Percentiles rank a stretch among this genome's conserved stretches.
Conservation (phyloP, 2,113 vertebrate genomes). For the Australoheros scitulus region DNA sequence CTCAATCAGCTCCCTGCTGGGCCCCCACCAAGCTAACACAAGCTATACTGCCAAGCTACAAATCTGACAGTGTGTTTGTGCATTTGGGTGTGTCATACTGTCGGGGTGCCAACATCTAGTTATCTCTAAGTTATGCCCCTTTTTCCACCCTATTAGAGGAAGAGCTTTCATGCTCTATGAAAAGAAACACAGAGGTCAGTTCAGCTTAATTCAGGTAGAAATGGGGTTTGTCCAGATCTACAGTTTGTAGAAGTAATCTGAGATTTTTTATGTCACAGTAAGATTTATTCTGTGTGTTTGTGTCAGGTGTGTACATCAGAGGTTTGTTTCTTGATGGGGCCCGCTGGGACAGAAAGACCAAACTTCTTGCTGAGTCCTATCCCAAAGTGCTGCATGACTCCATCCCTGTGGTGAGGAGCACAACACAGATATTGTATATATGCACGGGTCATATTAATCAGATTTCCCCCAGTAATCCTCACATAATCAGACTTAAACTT, state of each 20-base stretch:
- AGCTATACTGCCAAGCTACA: slow-evolving; percentile 24
- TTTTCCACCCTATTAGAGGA: neutral
- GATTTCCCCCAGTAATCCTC: neutral
- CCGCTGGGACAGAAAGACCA: slow-evolving; percentile 86
- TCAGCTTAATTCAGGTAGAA: neutral
- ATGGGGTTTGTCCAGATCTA: neutral
- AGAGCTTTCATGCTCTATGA: neutral
- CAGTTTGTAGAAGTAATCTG: neutral
- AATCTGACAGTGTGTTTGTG: slow-evolving; percentile 48
- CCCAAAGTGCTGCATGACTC: slow-evolving; percentile 89
- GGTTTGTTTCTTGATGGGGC: slow-evolving; percentile 90
- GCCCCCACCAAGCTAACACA: slow-evolving; percentile 29
- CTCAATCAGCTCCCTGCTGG: slow-evolving; percentile 57
- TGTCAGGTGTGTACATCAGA: slow-evolving; percentile 85
- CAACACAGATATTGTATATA: neutral
- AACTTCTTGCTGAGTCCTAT: slow-evolving; percentile 85
- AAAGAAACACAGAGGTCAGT: neutral
- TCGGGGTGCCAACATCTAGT: slow-evolving; percentile 6
- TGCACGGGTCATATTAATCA: neutral
- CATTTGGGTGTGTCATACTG: slow-evolving; percentile 35
- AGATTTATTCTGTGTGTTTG: neutral
- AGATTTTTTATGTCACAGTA: neutral
- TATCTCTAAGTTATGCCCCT: neutral
- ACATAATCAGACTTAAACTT: neutral
- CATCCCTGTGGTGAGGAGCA: slow-evolving; percentile 85